These are phyloP conservation scores for Aspidiotus rigidus DNA, from an alignment of 2,888 invertebrate species.

Conservation along the genomic window DNA sequence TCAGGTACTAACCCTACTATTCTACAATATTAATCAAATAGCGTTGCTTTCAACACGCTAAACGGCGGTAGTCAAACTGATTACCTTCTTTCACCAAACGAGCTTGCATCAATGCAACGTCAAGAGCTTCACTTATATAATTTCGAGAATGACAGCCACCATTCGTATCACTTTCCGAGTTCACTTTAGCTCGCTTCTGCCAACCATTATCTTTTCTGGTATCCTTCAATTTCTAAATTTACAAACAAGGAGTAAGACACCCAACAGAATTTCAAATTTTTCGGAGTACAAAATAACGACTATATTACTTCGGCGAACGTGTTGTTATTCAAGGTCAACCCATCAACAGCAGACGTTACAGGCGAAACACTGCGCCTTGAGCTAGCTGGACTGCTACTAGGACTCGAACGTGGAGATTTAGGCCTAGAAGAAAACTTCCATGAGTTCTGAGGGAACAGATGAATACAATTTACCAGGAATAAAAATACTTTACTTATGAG, in stretches of 20 bases:
- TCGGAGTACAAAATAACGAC: neutral
- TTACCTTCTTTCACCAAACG: slow-evolving; percentile 28
- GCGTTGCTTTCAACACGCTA: too few species aligned
- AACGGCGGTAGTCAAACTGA: too few species aligned
- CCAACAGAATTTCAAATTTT: neutral
- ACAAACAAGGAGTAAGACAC: slow-evolving; percentile 1
- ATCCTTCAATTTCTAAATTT: slow-evolving; percentile 25
- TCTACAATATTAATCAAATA: too few species aligned
- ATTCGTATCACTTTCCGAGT: slow-evolving; percentile 20
- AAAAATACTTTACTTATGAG: slow-evolving; percentile 15
- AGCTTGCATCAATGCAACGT: slow-evolving; percentile 24
- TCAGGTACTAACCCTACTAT: too few species aligned
- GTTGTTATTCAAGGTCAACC: slow-evolving; percentile 14
- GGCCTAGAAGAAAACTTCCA: slow-evolving; percentile 6
- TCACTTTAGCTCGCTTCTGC: slow-evolving; percentile 12
- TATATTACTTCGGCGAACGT: slow-evolving; percentile 26
- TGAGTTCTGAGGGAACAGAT: too few species aligned
- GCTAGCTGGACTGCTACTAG: slow-evolving; percentile 24
- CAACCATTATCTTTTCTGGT: slow-evolving; percentile 15
- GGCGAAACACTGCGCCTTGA: slow-evolving; percentile 14
- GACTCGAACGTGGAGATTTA: slow-evolving; percentile 24
- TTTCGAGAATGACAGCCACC: slow-evolving; percentile 12
- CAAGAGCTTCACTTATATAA: slow-evolving; percentile 26
- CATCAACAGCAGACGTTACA: neutral
- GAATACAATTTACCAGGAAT: neutral